Base-by-base conservation (phyloP, 2,888 invertebrate species). In the Volucella inflata region DNA sequence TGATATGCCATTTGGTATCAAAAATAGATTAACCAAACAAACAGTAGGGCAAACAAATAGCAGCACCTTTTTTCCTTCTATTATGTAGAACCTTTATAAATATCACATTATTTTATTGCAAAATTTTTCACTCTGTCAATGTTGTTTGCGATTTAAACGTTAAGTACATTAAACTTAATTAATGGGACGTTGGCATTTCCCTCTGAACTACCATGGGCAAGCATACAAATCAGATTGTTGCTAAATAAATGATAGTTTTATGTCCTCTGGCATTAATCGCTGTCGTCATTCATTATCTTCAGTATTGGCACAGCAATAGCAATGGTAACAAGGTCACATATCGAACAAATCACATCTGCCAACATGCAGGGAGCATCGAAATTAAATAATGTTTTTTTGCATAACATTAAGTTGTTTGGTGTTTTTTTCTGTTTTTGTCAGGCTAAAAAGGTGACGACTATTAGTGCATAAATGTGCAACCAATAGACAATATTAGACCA, bases 241-340 rank as follows among this genome's bases (percentile, higher is more conserved):
- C 8, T 65, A 36, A 16, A 38, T 17, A 65, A 65, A 40, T 40
- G 65, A 65, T 51, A 44, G 38, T 59, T 21, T 51, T 30, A 30
- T 67, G 59, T 40, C 42, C 57, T 59, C 14, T 55, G 21, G 30
- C 42, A 75, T 75, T 59, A 72, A 75, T 65, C 57, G 57, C 40
- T 75, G 65, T 59, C 75, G 65, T 75, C 75, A 75, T 65, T 11
- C 30, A 75, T 62, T 62, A 62, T 48, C 55, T 53, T 55, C 67
- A 46, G n/a, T 44, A 21, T 44, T 60, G 44, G n/a, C 44, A 44
- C 12, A 30, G n/a, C 42, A 11, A n/a, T n/a, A 3, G 8, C 21
- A 8, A 17, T 12, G 8, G 11, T n/a, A 42, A 60, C 60, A 10
- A 60, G 42, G 40, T 8, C 42, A 38, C 2, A 30, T n/a, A 8